A percentile compares a stretch with the other conserved stretches of the same genome.
Conservation (phyloP, 2,797 vertebrate species). For the Enteromius argenteus region DNA sequence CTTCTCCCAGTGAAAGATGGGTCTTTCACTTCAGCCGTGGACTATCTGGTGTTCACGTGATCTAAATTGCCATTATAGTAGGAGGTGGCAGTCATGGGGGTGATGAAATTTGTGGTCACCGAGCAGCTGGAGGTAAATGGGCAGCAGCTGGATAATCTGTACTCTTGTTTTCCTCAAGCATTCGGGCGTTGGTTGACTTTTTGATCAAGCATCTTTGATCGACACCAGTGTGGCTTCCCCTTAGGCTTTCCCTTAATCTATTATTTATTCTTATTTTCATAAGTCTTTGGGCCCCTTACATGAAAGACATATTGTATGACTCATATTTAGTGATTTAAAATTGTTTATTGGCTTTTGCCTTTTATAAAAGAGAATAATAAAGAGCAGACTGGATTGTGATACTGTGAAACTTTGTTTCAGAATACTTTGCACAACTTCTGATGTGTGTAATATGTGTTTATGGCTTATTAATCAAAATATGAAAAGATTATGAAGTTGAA, state of each 20-base stretch:
- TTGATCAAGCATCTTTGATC: slow-evolving; percentile 1
- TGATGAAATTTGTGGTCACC: background rate
- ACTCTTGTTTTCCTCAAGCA: slow-evolving; percentile 10
- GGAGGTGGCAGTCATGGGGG: slow-evolving; percentile 31
- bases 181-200: slow-evolving; percentile 1
- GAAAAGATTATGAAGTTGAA: background rate
- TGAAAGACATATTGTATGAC: slow-evolving; percentile 27
- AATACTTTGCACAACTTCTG: background rate
- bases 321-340: background rate
- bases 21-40: slow-evolving; percentile 47
- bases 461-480: background rate
- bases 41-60: slow-evolving; percentile 10
- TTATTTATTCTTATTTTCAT: slow-evolving; percentile 6
- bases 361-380: background rate
- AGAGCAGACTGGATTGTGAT: background rate
- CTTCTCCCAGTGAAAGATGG: slow-evolving; percentile 55
- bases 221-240: background rate
- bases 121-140: slow-evolving; percentile 59
- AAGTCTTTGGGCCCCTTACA: background rate
- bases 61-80: slow-evolving; percentile 42
- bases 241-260: background rate
- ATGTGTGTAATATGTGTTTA: background rate
- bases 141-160: slow-evolving; percentile 64
- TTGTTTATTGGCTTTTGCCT: background rate
- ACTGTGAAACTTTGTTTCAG: background rate